Conservation (phyloP, 2,113 vertebrate genomes). For the Cervus canadensis region DNA sequence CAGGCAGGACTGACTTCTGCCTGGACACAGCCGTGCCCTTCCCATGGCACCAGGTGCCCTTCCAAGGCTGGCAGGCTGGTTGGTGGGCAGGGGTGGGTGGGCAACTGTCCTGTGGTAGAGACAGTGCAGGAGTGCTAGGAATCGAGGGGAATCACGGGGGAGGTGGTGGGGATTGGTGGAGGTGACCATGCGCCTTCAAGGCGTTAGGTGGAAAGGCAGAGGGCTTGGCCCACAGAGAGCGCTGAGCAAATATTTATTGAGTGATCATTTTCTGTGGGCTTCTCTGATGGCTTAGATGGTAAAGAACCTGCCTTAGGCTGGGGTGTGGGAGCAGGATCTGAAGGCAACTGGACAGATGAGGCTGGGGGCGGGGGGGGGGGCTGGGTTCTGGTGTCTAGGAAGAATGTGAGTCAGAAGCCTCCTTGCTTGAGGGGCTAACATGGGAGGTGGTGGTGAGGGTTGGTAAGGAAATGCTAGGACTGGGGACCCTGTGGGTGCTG, state of each 20-base stretch:
- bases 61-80: neutral
- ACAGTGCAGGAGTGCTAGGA: neutral
- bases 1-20: neutral
- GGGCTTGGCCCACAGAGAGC: neutral
- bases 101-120: neutral
- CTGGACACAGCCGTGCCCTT: neutral
- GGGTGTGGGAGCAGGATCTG: neutral
- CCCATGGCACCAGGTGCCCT: neutral
- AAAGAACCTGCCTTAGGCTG: neutral
- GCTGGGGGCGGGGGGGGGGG: neutral
- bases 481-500: neutral
- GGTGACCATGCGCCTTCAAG: neutral
- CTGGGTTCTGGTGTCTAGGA: neutral
- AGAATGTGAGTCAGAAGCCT: neutral
- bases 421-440: neutral
- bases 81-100: neutral
- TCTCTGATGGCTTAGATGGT: neutral
- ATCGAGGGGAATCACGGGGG: fast-evolving
- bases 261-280: neutral
- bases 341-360: neutral
- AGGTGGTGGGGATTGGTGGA: neutral
- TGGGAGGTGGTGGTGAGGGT: neutral
- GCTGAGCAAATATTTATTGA: conserved; percentile 1
- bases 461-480: neutral
- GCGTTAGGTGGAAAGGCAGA: neutral